phyloP scores from a whole-genome alignment of 1,140 invertebrate species.

The Scaptomyza pallida region DNA sequence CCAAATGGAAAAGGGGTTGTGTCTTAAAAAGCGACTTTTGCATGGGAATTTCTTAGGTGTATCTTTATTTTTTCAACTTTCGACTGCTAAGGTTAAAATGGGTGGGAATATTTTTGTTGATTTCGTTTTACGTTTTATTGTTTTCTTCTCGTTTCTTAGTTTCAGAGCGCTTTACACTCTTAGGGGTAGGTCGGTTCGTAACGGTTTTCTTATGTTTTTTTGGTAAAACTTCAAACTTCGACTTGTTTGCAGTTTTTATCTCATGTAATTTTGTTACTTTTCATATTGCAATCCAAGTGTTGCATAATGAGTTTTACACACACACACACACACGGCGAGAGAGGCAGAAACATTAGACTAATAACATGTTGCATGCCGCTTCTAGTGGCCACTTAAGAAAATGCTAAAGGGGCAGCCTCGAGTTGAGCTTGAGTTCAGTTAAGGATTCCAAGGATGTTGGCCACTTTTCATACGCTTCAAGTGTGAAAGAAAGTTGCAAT shows the following conservation, averaged over 20 bases:
- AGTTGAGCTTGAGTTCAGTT: background rate
- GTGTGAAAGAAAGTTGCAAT: constrained; percentile 28
- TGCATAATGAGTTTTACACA: constrained; percentile 59
- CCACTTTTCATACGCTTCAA: constrained; percentile 13
- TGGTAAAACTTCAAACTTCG: constrained; percentile 4
- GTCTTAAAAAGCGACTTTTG: constrained; percentile 36
- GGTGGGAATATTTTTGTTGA: constrained; percentile 80
- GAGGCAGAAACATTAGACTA: constrained; percentile 39
- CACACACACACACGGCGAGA: constrained; percentile 28
- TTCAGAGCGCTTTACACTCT: background rate
- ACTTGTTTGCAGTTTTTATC: constrained; percentile 14
- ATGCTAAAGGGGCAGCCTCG: constrained; percentile 4
- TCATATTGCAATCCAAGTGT: constrained; percentile 38
- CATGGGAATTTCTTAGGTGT: constrained; percentile 62
- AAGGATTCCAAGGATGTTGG: constrained; percentile 5
- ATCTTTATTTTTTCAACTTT: constrained; percentile 56
- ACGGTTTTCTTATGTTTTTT: constrained; percentile 1
- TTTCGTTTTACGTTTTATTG: constrained; percentile 39
- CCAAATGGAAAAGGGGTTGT: constrained; percentile 20
- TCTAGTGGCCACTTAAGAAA: constrained; percentile 62
- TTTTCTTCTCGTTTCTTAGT: constrained; percentile 25
- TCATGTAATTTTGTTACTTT: constrained; percentile 8
- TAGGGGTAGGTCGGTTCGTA: constrained; percentile 8
- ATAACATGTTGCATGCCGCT: constrained; percentile 62
- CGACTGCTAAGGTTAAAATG: constrained; percentile 71